These are phyloP conservation scores for Thermophis baileyi DNA, from an alignment of 2,113 vertebrate species.

Conservation along the genomic window DNA sequence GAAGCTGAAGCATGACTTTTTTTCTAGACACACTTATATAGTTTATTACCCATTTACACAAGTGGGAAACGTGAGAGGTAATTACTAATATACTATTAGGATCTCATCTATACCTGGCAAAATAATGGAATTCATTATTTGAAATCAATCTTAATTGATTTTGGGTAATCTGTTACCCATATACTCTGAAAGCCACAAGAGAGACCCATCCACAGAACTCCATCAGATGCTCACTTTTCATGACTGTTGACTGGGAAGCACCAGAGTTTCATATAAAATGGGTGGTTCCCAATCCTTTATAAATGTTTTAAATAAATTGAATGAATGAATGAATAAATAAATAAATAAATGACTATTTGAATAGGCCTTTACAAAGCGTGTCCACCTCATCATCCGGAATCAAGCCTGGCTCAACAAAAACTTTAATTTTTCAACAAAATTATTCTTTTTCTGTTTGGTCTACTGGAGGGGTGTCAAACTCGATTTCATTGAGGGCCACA, in stretches of 20 bases:
- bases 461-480: not conserved
- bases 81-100: not conserved
- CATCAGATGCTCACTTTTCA: not conserved
- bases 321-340: not conserved
- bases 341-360: not conserved
- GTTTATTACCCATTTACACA: not conserved
- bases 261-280: not conserved
- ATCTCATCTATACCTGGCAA: not conserved
- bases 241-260: not conserved
- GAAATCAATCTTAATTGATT: not conserved
- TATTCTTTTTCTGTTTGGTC: not conserved
- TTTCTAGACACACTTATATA: not conserved
- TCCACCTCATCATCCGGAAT: not conserved
- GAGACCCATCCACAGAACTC: not conserved
- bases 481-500: too few relatives aligned
- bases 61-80: fast-evolving
- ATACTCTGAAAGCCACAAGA: not conserved
- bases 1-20: not conserved
- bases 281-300: not conserved
- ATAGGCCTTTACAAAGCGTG: not conserved
- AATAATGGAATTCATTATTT: not conserved
- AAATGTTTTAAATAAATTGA: not conserved
- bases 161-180: not conserved
- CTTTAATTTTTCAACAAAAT: not conserved
- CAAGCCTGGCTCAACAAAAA: not conserved